Conservation (phyloP, 2,797 vertebrate genomes). For the Micrastur ruficollis region DNA sequence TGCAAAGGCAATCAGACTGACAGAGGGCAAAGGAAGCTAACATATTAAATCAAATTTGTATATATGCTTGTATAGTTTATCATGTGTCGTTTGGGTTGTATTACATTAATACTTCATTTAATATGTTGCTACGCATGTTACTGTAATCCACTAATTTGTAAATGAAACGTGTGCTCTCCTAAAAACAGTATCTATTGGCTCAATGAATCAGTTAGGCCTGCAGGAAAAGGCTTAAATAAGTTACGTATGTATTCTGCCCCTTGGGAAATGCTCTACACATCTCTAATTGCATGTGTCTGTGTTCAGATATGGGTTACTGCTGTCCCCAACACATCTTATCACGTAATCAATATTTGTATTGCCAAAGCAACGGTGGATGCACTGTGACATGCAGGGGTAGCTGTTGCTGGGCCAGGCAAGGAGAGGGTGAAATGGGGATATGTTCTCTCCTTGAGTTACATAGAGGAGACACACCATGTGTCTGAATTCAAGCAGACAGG, state of each 20-base stretch:
- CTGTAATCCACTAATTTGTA: constrained; percentile 66
- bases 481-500: neutral
- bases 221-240: constrained; percentile 2
- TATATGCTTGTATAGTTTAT: constrained; percentile 70
- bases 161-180: constrained; percentile 61
- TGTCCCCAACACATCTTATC: neutral
- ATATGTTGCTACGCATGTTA: constrained; percentile 63
- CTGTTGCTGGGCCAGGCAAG: neutral
- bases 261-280: neutral
- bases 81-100: constrained; percentile 68
- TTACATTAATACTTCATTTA: constrained; percentile 76
- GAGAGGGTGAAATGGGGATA: neutral
- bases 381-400: neutral
- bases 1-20: constrained; percentile 75
- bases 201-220: constrained; percentile 23
- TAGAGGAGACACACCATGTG: neutral
- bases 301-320: neutral
- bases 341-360: neutral
- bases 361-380: neutral
- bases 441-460: neutral
- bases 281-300: neutral
- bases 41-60: constrained; percentile 76
- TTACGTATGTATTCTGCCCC: neutral
- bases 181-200: constrained; percentile 1
- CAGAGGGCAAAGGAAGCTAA: constrained; percentile 73